A percentile compares a stretch with the other conserved stretches of the same genome.
Evolutionary conservation across 2,797 vertebrate genomes (phyloP).

Genomic region (Anomalospiza imberbis): DNA sequence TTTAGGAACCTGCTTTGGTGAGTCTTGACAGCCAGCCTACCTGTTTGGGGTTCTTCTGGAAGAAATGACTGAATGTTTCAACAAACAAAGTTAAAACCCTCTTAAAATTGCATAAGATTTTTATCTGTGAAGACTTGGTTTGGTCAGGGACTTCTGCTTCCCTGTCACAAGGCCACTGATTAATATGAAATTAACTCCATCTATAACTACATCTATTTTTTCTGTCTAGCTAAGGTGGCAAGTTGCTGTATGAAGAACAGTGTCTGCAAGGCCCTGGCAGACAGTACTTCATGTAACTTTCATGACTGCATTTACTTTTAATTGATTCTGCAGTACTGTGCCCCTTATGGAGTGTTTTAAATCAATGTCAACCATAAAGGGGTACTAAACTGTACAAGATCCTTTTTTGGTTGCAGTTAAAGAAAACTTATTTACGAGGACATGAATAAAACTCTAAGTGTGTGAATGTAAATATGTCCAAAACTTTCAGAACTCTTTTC

Average conservation of each 20-base stretch:
- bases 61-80: not conserved
- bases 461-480: not conserved
- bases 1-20: not conserved
- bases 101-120: not conserved
- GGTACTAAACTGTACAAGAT: slow-evolving; percentile 36
- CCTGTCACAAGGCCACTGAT: not conserved
- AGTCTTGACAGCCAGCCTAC: not conserved
- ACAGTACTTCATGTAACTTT: slow-evolving; percentile 53
- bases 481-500: not conserved
- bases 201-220: not conserved
- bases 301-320: slow-evolving; percentile 42
- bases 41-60: not conserved
- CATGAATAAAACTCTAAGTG: not conserved
- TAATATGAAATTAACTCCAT: not conserved
- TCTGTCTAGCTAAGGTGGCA: not conserved
- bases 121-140: not conserved
- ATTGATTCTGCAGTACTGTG: slow-evolving; percentile 1
- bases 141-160: not conserved
- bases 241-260: not conserved
- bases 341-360: slow-evolving; percentile 48
- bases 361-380: slow-evolving; percentile 29
- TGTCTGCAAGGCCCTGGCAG: not conserved
- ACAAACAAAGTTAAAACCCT: not conserved
- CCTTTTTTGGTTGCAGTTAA: slow-evolving; percentile 23
- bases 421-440: slow-evolving; percentile 44